Conservation (phyloP, 2,113 vertebrate species). For the Pygoscelis antarcticus region DNA sequence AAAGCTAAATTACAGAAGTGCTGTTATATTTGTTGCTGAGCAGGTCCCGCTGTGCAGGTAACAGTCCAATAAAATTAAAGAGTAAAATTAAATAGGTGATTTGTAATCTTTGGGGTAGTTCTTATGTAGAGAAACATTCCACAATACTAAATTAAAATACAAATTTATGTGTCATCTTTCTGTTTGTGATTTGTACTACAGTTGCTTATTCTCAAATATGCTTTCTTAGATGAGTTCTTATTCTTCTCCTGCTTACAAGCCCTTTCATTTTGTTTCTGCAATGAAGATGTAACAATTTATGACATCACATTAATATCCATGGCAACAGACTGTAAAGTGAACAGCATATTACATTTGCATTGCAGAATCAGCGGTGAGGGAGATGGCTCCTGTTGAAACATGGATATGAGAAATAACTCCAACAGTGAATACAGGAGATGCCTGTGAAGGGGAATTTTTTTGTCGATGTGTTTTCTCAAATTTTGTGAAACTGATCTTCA, state of each 20-base stretch:
- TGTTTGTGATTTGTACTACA: not conserved
- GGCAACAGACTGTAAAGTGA: constrained; percentile 53
- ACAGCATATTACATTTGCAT: constrained; percentile 58
- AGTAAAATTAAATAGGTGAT: not conserved
- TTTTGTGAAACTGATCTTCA: not conserved
- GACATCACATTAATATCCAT: constrained; percentile 61
- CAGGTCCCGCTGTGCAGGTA: not conserved
- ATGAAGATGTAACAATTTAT: constrained; percentile 66
- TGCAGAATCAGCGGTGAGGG: constrained; percentile 19
- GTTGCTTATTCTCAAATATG: not conserved
- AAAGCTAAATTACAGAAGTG: not conserved
- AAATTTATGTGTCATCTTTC: not conserved
- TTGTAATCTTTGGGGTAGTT: not conserved
- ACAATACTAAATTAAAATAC: not conserved
- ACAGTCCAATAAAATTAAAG: not conserved
- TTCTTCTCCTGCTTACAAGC: not conserved
- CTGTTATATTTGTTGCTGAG: not conserved
- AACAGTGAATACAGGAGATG: not conserved
- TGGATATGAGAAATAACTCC: not conserved
- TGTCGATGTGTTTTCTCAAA: not conserved
- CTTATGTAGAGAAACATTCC: not conserved
- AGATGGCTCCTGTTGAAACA: constrained; percentile 14
- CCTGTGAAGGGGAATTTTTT: not conserved
- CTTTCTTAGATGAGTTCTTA: not conserved
- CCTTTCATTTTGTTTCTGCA: constrained; percentile 47